Evolutionary conservation across 2,888 invertebrate species (phyloP), one percentile per base, ranked within the genome.

Genomic region (Megaustenia siamemsis): DNA sequence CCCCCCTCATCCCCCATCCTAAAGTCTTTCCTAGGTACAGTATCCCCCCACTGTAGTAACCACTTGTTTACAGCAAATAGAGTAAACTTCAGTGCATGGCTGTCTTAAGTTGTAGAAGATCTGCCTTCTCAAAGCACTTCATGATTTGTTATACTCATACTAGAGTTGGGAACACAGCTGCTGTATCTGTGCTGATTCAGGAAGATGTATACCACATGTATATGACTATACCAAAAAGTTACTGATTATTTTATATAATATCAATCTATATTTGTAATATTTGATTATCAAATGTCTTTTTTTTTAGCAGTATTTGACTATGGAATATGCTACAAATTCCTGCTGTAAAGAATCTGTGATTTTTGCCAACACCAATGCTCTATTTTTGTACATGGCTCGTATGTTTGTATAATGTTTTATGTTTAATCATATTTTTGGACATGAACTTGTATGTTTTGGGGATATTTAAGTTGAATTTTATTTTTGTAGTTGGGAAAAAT

Each of bases 291-390:
- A n/a, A 0, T 71, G 71, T 71, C 43, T 18, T 45, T 5, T 12
- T 21, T n/a, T 43, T n/a, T n/a, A 63, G 73, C 32, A 49, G 40
- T 73, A 49, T 73, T 43, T 73, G 73, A 73, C 73, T 32, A 73
- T 28, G 45, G 45, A 49, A 73, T 73, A 32, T 73, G 73, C 73
- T 73, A 32, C 73, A 32, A 73, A 18, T 73, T 73, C 73, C 73
- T 73, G 73, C 73, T 73, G 73, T 73, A 73, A 73, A 49, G 49
- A 28, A 49, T 73, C 73, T 73, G 73, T 73, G 73, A 73, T 73
- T 73, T 43, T 73, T 32, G 73, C 73, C 45, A 49, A 32, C 49
- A 12, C 32, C 12, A 49, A 73, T 73, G 73, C 43, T 71, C 73
- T 73, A 73, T 73, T 49, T 73, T 73, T 73, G 73, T 73, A 73